These are phyloP conservation scores for Chloropsis hardwickii DNA, from an alignment of 2,113 vertebrate species.

Conservation along the genomic window DNA sequence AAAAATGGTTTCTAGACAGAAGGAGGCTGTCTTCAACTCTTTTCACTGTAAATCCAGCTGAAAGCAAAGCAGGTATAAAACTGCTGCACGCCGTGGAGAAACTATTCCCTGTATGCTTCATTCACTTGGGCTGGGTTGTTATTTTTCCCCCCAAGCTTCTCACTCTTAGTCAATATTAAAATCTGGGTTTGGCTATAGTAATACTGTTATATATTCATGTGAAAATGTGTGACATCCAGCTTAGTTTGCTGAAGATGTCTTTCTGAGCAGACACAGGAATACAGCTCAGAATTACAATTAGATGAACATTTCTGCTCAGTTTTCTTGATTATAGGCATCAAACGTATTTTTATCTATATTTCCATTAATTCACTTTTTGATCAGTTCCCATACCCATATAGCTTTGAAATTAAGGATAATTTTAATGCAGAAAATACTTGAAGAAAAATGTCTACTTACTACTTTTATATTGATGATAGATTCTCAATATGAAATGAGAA, in stretches of 20 bases:
- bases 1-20: not conserved
- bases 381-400: not conserved
- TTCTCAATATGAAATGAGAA: not conserved
- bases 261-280: not conserved
- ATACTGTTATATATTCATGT: not conserved
- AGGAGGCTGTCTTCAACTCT: not conserved
- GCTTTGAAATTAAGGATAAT: slow-evolving; percentile 18
- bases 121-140: not conserved
- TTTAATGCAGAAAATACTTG: not conserved
- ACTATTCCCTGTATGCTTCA: not conserved
- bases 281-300: slow-evolving; percentile 3
- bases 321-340: slow-evolving; percentile 24
- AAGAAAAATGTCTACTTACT: not conserved
- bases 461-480: not conserved
- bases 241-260: not conserved
- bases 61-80: not conserved
- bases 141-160: not conserved
- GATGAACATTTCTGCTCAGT: slow-evolving; percentile 8
- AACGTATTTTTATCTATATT: slow-evolving; percentile 7
- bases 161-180: not conserved
- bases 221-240: not conserved
- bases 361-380: slow-evolving; percentile 14
- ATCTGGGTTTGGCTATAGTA: not conserved
- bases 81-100: accelerated
- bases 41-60: not conserved